These are phyloP conservation scores for Palloptera scutellata DNA, from an alignment of 2,888 invertebrate species.

Conservation along the genomic window DNA sequence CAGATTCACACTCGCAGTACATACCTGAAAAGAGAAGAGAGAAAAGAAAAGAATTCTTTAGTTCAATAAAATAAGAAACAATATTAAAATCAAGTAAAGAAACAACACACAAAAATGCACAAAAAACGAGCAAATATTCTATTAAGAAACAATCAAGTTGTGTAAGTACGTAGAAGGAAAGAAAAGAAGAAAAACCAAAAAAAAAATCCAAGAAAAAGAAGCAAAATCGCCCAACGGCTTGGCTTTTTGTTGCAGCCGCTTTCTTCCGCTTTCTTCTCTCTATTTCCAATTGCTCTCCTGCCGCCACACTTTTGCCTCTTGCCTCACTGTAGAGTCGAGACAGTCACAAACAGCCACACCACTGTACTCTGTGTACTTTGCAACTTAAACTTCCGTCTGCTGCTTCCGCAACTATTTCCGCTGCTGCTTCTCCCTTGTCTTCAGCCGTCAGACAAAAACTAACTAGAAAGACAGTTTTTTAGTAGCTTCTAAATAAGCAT, in stretches of 20 bases:
- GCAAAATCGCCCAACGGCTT: neutral
- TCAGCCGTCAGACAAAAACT: constrained; percentile 19
- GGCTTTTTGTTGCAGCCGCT: neutral
- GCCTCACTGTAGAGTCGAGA: neutral
- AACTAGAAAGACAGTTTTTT: constrained; percentile 26
- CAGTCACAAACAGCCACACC: neutral
- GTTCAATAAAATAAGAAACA: constrained; percentile 14
- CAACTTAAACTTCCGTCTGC: constrained; percentile 27
- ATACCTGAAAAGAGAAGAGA: constrained; percentile 29
- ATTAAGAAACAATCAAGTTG: neutral
- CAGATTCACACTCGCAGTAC: constrained; percentile 5
- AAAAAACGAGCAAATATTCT: neutral
- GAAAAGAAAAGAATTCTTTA: constrained; percentile 10
- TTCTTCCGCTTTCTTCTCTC: neutral
- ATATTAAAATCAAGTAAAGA: constrained; percentile 14
- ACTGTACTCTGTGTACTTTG: neutral
- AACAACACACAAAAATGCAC: neutral
- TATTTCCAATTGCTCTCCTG: neutral
- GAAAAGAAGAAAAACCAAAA: neutral
- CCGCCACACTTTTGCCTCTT: neutral
- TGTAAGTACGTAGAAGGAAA: neutral
- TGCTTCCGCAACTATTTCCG: constrained; percentile 26
- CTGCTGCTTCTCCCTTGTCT: constrained; percentile 8
- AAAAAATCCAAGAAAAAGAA: neutral
- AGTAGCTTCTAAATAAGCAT: constrained; percentile 14